Evolutionary conservation across 2,888 invertebrate species (phyloP).

Genomic region (Plebejus anna): DNA sequence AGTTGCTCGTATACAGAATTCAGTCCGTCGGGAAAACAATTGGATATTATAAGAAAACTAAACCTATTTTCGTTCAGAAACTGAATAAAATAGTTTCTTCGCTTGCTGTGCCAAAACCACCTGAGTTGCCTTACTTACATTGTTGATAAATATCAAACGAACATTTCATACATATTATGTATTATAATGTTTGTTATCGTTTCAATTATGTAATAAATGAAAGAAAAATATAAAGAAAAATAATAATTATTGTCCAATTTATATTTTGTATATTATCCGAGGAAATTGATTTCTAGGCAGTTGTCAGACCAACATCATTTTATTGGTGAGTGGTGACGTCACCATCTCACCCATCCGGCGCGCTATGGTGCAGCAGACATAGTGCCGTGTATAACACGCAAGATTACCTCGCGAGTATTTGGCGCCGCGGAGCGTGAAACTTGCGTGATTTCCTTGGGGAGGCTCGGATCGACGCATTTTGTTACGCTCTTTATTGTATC

Average conservation of each 20-base stretch:
- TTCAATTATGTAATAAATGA: not conserved
- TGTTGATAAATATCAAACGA: not conserved
- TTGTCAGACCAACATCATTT: too few relatives aligned
- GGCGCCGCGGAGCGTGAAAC: not conserved
- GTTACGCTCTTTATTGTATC: not conserved
- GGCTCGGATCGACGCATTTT: not conserved
- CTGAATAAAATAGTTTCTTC: not conserved
- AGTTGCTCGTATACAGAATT: not conserved
- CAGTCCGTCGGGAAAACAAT: not conserved
- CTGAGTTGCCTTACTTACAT: not conserved
- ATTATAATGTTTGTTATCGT: too few relatives aligned
- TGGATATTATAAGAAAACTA: not conserved
- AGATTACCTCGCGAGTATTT: not conserved
- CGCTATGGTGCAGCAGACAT: not conserved
- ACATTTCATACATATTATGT: not conserved
- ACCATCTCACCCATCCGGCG: not conserved
- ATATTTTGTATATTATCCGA: too few relatives aligned
- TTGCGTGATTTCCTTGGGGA: conserved; percentile 1
- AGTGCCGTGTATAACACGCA: not conserved
- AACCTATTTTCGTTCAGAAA: not conserved
- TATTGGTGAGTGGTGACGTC: too few relatives aligned
- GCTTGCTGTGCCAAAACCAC: not conserved
- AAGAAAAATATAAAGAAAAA: not conserved
- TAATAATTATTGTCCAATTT: too few relatives aligned
- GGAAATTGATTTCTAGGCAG: too few relatives aligned